Evolutionary conservation across 2,113 vertebrate species (phyloP), one percentile per base, ranked within the genome.

Genomic region (Gymnarchus niloticus): DNA sequence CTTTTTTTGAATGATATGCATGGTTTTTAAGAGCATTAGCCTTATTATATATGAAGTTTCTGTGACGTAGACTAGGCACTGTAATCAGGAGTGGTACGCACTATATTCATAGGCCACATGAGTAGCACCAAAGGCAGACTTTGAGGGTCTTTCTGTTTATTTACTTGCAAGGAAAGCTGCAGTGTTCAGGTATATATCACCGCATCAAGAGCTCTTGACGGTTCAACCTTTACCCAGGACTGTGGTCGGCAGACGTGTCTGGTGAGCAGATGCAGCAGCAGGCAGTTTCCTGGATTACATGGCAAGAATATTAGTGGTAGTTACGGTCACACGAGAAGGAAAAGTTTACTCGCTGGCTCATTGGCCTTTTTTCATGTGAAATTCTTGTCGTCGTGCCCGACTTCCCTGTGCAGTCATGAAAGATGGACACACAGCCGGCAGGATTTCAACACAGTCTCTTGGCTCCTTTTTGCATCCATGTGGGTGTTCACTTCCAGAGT

Each of bases 401-500:
- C 48, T 81, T 83, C 85, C 85, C 57, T 25, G 51, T 51, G 1
- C n/a, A 14, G 41, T 65, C 81, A 51, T 65, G 85, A 57, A 65
- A 56, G 57, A 73, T 59, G 52, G 80, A 25, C n/a, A 17, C 54
- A 41, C 28, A 57, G 48, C 78, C 17, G 46, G 25, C 46, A 73
- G 48, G 84, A 28, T 56, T 83, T 81, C 6, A 52, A 41, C 54
- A 49, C 52, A 57, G 52, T 8, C 23, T 46, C n/a, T 46, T 77
- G 65, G 65, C 86, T 52, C 54, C n/a, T 52, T 37, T 49, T 56
- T 41, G 19, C 33, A 44, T 19, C 46, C 21, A 49, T 44, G 85
- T 86, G 85, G 85, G 85, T 56, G 81, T 86, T 49, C 81, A 65
- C 65, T 76, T 86, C 81, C 81, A 86, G 28, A 41, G 33, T 78